These are phyloP conservation scores for Urocynchramus pylzowi DNA, from an alignment of 2,113 vertebrate genomes.

Conservation along the genomic window DNA sequence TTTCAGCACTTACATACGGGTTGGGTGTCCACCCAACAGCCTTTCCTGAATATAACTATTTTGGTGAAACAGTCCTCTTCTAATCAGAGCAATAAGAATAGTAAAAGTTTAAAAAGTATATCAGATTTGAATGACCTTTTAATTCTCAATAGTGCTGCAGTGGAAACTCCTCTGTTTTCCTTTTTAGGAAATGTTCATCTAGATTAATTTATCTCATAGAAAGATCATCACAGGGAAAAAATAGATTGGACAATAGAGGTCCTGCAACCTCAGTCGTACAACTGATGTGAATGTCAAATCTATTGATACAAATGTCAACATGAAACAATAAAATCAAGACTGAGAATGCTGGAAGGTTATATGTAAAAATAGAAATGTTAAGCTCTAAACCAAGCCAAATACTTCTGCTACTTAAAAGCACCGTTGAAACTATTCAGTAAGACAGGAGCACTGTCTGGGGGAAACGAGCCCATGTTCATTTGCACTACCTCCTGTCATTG, in stretches of 20 bases:
- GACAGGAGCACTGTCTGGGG: background rate
- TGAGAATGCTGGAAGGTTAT: background rate
- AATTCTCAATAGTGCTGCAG: background rate
- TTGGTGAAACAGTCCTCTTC: background rate
- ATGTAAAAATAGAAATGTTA: background rate
- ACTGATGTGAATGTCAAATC: background rate
- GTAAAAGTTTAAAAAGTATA: background rate
- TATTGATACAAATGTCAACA: background rate
- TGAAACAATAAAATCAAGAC: background rate
- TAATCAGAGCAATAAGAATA: background rate
- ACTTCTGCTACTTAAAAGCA: background rate
- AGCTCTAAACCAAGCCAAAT: background rate
- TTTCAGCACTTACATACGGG: background rate
- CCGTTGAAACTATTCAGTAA: background rate
- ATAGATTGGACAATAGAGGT: background rate
- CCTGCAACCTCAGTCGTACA: background rate
- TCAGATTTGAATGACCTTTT: conserved; percentile 53
- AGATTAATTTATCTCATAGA: conserved; percentile 31
- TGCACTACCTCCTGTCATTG: background rate
- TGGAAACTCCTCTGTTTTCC: conserved; percentile 28
- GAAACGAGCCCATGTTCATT: background rate
- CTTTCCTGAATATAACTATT: conserved; percentile 16
- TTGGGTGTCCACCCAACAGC: background rate
- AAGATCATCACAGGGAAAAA: conserved; percentile 24
- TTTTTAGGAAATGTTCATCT: conserved; percentile 7